Percentiles rank a stretch among this genome's conserved stretches.
phyloP scores from a whole-genome alignment of 2,888 invertebrate genomes.

The Odontocerum albicorne region DNA sequence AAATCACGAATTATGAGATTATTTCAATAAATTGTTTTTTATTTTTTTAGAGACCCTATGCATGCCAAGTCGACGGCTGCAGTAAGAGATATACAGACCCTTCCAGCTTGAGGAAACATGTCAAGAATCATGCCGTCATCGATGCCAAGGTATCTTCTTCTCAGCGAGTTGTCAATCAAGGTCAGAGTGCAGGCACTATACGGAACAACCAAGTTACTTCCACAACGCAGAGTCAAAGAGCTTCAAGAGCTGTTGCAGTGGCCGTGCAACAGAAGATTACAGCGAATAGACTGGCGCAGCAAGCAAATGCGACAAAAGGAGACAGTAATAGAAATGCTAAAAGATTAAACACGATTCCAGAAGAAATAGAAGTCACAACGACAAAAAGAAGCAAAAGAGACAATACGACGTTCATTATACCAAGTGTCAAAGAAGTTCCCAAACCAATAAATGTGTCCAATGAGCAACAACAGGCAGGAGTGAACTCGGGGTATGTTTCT shows the following conservation, averaged over 20 bases:
- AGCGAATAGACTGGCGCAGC: slow-evolving; percentile 2
- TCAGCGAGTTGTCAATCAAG: neutral
- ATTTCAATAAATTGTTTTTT: neutral
- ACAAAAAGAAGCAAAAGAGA: slow-evolving; percentile 9
- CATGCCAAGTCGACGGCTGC: slow-evolving; percentile 85
- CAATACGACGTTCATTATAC: neutral
- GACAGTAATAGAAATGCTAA: slow-evolving; percentile 11
- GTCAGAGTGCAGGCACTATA: neutral
- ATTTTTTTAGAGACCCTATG: slow-evolving; percentile 80
- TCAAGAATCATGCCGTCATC: slow-evolving; percentile 72
- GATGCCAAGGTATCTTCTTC: slow-evolving; percentile 35
- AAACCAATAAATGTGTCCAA: too few relatives aligned
- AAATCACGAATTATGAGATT: too few relatives aligned
- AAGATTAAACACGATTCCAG: slow-evolving; percentile 18
- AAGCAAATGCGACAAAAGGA: neutral
- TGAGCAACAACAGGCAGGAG: too few relatives aligned
- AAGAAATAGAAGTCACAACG: slow-evolving; percentile 9
- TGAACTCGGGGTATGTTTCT: too few relatives aligned
- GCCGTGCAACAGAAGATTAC: slow-evolving; percentile 17
- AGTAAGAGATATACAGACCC: slow-evolving; percentile 93
- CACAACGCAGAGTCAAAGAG: neutral
- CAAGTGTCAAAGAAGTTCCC: too few relatives aligned
- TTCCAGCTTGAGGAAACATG: slow-evolving; percentile 89
- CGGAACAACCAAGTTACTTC: too few relatives aligned
- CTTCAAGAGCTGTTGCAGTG: slow-evolving; percentile 7